phyloP scores from a whole-genome alignment of 1,140 invertebrate genomes.

The Hetaerina americana region DNA sequence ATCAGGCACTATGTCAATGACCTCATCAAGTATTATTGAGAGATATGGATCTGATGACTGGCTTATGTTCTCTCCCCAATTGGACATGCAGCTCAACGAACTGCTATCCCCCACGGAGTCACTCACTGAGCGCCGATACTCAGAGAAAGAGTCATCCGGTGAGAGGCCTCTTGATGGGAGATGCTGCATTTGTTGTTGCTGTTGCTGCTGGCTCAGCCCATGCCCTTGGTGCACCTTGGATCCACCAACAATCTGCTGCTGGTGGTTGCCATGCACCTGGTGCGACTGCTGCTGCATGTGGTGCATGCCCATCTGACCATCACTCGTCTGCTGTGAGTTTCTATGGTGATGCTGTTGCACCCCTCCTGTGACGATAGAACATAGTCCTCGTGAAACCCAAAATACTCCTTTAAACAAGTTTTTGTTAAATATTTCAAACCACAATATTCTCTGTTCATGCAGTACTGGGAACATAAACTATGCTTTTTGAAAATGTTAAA shows the following conservation, averaged over 20 bases:
- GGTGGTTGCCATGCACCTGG: constrained; percentile 10
- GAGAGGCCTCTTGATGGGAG: neutral
- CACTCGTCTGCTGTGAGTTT: neutral
- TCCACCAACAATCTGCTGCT: neutral
- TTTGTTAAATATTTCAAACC: too few species aligned
- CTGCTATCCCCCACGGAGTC: constrained; percentile 21
- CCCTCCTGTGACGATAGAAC: too few species aligned
- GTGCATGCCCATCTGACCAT: neutral
- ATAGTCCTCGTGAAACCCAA: too few species aligned
- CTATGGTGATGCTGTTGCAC: too few species aligned
- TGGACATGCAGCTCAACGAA: constrained; percentile 22
- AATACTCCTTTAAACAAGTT: too few species aligned
- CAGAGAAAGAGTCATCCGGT: neutral
- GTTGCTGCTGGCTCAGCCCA: constrained; percentile 30
- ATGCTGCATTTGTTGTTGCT: constrained; percentile 21
- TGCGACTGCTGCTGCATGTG: constrained; percentile 13
- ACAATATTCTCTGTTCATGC: too few species aligned
- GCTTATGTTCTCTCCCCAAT: constrained; percentile 28
- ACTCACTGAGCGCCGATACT: neutral
- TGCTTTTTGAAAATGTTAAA: too few species aligned
- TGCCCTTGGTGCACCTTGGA: constrained; percentile 28
- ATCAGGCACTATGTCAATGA: constrained; percentile 64
- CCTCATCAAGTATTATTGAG: constrained; percentile 69
- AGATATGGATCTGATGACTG: constrained; percentile 52
- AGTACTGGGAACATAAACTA: too few species aligned